A percentile compares a stretch with the other conserved stretches of the same genome.
These are phyloP conservation scores for Caenorhabditis sp. DNA, from an alignment of 2,888 invertebrate species.

Conservation along the genomic window DNA sequence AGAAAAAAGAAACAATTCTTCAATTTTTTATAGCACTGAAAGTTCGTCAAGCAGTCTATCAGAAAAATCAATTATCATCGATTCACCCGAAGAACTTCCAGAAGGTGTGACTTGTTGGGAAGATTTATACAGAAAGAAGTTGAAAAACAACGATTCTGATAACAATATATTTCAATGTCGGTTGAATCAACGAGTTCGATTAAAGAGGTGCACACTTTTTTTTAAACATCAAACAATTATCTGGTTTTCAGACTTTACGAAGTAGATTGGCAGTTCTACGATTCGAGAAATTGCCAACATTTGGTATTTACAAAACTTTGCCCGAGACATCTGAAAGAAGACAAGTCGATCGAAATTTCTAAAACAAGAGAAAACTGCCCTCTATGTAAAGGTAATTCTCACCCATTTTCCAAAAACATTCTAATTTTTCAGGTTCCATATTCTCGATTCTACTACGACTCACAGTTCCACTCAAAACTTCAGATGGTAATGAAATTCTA, in stretches of 20 bases:
- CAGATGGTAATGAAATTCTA: neutral
- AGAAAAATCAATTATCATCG: neutral
- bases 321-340: neutral
- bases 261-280: neutral
- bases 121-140: neutral
- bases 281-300: neutral
- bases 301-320: neutral
- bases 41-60: neutral
- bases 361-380: neutral
- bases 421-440: neutral
- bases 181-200: neutral
- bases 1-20: too few species aligned
- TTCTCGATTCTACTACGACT: neutral
- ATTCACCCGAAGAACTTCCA: neutral
- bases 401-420: neutral
- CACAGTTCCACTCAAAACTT: neutral
- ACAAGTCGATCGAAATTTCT: neutral
- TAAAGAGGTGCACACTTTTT: neutral
- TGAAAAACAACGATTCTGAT: neutral
- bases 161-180: neutral
- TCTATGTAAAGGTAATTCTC: neutral
- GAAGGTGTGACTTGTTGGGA: constrained; percentile 2
- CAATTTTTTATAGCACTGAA: neutral
- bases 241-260: neutral
- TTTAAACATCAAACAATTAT: too few species aligned